A percentile compares a stretch with the other conserved stretches of the same genome.
Evolutionary conservation across 2,113 vertebrate genomes (phyloP).

Genomic region (Corynorhinus townsendii): DNA sequence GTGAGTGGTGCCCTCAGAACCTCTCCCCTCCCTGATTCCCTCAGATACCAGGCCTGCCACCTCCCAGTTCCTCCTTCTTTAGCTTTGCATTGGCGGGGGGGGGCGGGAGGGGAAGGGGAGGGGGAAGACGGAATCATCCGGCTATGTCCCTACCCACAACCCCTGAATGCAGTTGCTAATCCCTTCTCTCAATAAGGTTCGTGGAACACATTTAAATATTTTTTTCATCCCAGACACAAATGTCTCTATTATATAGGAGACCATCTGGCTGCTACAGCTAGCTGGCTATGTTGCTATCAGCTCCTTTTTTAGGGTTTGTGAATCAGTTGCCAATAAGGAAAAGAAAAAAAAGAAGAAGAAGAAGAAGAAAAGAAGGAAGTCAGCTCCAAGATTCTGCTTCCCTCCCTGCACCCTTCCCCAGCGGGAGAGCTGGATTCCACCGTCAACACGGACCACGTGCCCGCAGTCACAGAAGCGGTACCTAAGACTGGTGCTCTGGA

Average conservation of each 20-base stretch:
- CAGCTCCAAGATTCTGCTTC: constrained; percentile 40
- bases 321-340: constrained; percentile 65
- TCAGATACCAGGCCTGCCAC: fast-evolving
- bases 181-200: constrained; percentile 61
- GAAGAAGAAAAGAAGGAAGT: constrained; percentile 22
- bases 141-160: neutral
- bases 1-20: neutral
- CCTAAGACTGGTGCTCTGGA: constrained; percentile 4
- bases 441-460: constrained; percentile 13
- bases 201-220: constrained; percentile 62
- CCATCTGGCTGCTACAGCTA: constrained; percentile 65
- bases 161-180: constrained; percentile 31
- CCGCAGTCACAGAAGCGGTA: constrained; percentile 22
- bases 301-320: constrained; percentile 73
- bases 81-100: neutral
- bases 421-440: constrained; percentile 11
- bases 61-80: neutral
- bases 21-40: fast-evolving
- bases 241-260: constrained; percentile 54
- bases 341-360: neutral
- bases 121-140: neutral
- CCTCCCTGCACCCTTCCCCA: constrained; percentile 47
- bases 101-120: fast-evolving
- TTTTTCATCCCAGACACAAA: constrained; percentile 58
- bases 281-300: constrained; percentile 58